phyloP scores from a whole-genome alignment of 1,140 invertebrate genomes.

The Drosophila triauraria region DNA sequence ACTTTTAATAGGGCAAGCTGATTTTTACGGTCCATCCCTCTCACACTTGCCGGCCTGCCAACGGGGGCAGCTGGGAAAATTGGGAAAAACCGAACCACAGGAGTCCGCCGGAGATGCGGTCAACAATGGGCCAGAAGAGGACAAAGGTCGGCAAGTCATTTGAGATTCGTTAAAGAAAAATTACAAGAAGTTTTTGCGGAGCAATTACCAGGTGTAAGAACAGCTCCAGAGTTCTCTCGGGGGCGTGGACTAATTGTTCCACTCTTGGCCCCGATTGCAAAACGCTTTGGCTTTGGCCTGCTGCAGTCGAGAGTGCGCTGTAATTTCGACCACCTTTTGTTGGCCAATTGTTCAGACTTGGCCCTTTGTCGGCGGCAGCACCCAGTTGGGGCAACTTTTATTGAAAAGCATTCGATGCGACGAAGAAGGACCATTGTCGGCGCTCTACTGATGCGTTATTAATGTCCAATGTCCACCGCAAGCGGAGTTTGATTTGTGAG shows the following conservation, averaged over 20 bases:
- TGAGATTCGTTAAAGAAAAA: constrained; percentile 79
- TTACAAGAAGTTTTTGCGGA: constrained; percentile 77
- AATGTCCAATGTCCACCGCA: constrained; percentile 57
- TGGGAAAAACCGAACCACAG: constrained; percentile 27
- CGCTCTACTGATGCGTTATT: constrained; percentile 71
- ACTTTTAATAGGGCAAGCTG: constrained; percentile 52
- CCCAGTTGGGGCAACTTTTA: constrained; percentile 60
- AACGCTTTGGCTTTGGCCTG: constrained; percentile 52
- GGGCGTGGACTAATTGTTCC: constrained; percentile 79
- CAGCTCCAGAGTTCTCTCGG: constrained; percentile 36
- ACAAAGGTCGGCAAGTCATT: constrained; percentile 70
- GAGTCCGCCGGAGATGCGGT: constrained; percentile 31
- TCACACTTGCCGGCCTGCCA: constrained; percentile 25
- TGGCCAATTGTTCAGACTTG: constrained; percentile 59
- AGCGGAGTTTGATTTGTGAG: constrained; percentile 46
- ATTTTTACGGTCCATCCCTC: constrained; percentile 21
- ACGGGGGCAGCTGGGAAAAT: constrained; percentile 26
- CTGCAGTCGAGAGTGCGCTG: constrained; percentile 47
- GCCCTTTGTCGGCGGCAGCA: constrained; percentile 71
- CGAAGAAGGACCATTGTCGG: constrained; percentile 44
- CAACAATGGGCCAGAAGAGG: constrained; percentile 46
- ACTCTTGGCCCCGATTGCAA: constrained; percentile 53
- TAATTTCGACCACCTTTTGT: constrained; percentile 74
- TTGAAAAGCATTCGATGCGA: constrained; percentile 61
- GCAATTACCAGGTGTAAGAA: constrained; percentile 82